These are phyloP conservation scores for Ganaspis brasiliensis DNA, from an alignment of 2,888 invertebrate genomes.

Conservation along the genomic window DNA sequence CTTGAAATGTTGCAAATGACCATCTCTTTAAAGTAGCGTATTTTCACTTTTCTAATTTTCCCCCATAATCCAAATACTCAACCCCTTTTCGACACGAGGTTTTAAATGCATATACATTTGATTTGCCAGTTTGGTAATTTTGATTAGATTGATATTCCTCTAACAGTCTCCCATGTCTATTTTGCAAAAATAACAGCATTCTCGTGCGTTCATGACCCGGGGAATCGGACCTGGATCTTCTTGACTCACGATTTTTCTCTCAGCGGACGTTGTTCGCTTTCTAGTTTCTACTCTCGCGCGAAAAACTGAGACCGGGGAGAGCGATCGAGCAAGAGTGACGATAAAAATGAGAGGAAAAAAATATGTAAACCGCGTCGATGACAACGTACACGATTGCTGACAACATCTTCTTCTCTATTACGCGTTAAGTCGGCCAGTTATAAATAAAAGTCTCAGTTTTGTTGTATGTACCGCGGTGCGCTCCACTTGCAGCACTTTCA, in stretches of 20 bases:
- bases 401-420: conserved; percentile 63
- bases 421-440: conserved; percentile 72
- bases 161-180: no score
- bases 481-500: conserved; percentile 76
- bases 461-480: conserved; percentile 67
- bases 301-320: conserved; percentile 32
- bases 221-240: conserved; percentile 21
- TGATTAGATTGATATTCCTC: no score
- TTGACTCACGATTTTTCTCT: conserved; percentile 21
- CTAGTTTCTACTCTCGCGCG: conserved; percentile 38
- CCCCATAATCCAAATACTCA: no score
- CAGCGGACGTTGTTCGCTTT: conserved; percentile 15
- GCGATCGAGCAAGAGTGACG: conserved; percentile 41
- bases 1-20: no score
- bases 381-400: conserved; percentile 59
- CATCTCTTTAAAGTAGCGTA: no score
- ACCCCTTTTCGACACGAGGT: no score
- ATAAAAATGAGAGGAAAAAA: conserved; percentile 44
- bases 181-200: neutral
- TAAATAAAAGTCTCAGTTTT: conserved; percentile 73
- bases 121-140: no score
- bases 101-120: no score
- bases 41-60: no score
- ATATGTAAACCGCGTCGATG: conserved; percentile 58
- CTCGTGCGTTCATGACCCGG: neutral